Conservation (phyloP, 2,797 vertebrate genomes). For the Labeo calbasu region DNA sequence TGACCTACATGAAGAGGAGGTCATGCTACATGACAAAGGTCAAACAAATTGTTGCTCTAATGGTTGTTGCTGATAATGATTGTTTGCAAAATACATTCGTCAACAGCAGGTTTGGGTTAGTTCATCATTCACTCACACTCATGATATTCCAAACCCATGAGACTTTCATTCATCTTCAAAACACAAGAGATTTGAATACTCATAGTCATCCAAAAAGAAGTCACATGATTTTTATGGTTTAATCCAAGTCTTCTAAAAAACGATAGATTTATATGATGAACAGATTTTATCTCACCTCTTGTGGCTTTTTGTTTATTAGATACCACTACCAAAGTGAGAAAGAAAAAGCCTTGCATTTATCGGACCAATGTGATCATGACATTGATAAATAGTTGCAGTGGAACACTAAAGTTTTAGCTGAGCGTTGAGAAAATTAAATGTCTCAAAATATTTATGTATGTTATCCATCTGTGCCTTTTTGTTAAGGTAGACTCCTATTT, state of each 20-base stretch:
- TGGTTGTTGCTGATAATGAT: background rate
- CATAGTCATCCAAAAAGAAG: background rate
- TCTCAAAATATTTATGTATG: constrained; percentile 23
- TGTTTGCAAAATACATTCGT: background rate
- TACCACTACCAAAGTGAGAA: background rate
- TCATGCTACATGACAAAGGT: background rate
- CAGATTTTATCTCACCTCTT: background rate
- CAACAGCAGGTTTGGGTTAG: background rate
- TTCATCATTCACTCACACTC: background rate
- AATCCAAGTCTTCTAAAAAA: background rate
- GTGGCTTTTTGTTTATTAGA: constrained; percentile 18
- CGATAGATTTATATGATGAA: background rate
- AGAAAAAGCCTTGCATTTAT: background rate
- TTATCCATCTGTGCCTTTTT: background rate
- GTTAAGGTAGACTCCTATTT: background rate
- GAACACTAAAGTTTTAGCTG: background rate
- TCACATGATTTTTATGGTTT: background rate
- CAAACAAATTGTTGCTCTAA: background rate
- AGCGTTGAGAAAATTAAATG: constrained; percentile 22
- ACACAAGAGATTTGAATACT: background rate
- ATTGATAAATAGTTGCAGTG: background rate
- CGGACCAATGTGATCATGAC: background rate
- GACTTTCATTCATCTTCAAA: background rate
- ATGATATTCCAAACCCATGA: background rate
- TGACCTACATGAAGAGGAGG: background rate